Base-by-base conservation (phyloP, 2,888 invertebrate species). In the Troilus luridus region DNA sequence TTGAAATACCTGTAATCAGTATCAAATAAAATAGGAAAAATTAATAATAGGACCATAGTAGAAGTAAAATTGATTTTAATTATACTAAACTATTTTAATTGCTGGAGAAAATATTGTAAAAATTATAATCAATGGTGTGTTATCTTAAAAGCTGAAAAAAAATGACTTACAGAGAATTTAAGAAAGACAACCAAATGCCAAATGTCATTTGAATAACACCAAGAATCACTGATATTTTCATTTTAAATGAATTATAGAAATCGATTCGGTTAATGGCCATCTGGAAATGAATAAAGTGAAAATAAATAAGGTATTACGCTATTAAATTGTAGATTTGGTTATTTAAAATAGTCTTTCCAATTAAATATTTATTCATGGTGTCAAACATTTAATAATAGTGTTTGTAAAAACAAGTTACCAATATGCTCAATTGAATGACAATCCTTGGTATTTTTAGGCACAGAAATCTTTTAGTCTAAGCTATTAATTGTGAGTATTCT, bases 201-300 rank as follows among this genome's bases (percentile, higher is more conserved):
- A 97, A 96, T 93, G 96, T 95, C 97, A 97, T 97, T 94, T 97
- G 97, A 81, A 95, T 94, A 88, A 97, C 96, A 59, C 97, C 97
- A 92, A 97, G 95, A 93, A 97, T 96, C 88, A 97, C 96, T 0
- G 97, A 96, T 91, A 96, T 94, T 94, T 96, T 96, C 97, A 97
- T 97, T 94, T 97, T 97, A 95, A 96, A 96, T 0, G 96, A 96
- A 94, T 97, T 97, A 81, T 96, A 94, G 94, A 96, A 97, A 93
- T 96, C 95, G 92, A 97, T 96, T 94, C 96, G 96, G 94, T 97
- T 97, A 88, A 94, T 12, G 19, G 77, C 56, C 64, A 88, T 54
- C 88, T 88, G 56, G 12, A 88, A 91, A 89, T 77, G 7, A 77
- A 77, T 64, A 64, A n/a, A 59, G 10, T 59, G 14, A 59, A 59